Base-by-base conservation (phyloP, 2,797 vertebrate genomes). In the Amphiprion clarkii region DNA sequence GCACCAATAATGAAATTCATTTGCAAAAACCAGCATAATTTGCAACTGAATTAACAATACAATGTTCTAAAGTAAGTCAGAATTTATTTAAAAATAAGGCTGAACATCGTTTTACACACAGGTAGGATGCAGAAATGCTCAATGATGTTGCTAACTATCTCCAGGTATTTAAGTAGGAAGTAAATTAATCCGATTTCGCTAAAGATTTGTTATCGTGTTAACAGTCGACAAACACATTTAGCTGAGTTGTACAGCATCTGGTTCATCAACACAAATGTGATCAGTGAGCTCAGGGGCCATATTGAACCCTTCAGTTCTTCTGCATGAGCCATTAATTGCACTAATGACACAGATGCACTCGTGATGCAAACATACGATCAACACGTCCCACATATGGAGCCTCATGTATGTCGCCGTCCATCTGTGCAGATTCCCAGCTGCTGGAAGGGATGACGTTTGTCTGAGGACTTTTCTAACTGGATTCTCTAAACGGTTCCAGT, bases 191-290 rank as follows among this genome's bases (percentile, higher is more conserved):
- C 4, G 33, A 54, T 49, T 81, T 65, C 2, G 5, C 36, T 48
- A 27, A 76, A 71, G 36, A 81, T 74, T 53, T 27, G 25, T 58
- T 70, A 68, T 73, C 82, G 52, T 74, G 68, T 87, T 84, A 74
- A 71, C 58, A 68, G 21, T 80, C 77, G 59, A 54, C 59, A 63
- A 76, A 82, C 75, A 73, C 1, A 36, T 57, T 82, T 74, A 73
- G 54, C 76, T 58, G 60, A 64, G 56, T 71, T 9, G 63, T 75
- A 78, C 42, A 81, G 74, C 82, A 90, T 85, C 81, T 86, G 84
- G 60, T 76, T 70, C 79, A 86, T 84, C 77, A 75, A 62, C 73
- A 49, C 68, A 81, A 71, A 79, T 78, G 72, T 74, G 75, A 89
- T 83, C 78, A 77, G 76, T 8, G 44, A 2, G 67, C 83, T 83